Percentiles rank a stretch among this genome's conserved stretches.
Evolutionary conservation across 2,888 invertebrate species (phyloP).

Genomic region (Hypolimnas misippus): DNA sequence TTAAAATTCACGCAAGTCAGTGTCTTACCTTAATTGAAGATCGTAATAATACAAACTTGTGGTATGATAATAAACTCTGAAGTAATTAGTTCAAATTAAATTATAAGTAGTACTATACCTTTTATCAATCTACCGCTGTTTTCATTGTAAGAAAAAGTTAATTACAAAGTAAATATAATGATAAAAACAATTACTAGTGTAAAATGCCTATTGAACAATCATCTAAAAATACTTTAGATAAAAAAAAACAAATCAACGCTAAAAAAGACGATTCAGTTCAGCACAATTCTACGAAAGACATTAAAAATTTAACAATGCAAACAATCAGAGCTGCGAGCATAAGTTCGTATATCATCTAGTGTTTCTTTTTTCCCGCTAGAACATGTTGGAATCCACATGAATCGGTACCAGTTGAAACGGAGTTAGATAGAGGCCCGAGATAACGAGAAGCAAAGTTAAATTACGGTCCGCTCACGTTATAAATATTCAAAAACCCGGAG

Average conservation of each 20-base stretch:
- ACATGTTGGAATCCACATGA: conserved; percentile 53
- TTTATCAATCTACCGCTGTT: no score
- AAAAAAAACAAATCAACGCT: not conserved
- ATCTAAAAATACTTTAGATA: no score
- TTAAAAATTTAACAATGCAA: not conserved
- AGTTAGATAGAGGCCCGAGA: conserved; percentile 71
- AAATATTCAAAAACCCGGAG: conserved; percentile 74
- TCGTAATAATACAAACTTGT: no score
- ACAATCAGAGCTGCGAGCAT: not conserved
- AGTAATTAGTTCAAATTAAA: no score
- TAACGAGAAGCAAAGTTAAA: conserved; percentile 77
- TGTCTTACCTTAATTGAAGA: no score
- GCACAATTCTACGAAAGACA: not conserved
- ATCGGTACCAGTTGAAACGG: conserved; percentile 51
- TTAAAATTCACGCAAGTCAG: not conserved
- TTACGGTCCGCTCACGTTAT: conserved; percentile 75
- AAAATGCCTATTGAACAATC: no score
- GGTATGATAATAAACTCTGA: no score
- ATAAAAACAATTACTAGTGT: no score
- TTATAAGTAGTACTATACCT: no score
- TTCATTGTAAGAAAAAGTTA: no score
- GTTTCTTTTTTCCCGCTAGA: conserved; percentile 32
- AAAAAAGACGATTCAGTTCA: not conserved
- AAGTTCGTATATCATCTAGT: conserved; percentile 18
- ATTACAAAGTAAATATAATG: no score